Evolutionary conservation across 2,113 vertebrate genomes (phyloP).

Genomic region (Mohoua ochrocephala): DNA sequence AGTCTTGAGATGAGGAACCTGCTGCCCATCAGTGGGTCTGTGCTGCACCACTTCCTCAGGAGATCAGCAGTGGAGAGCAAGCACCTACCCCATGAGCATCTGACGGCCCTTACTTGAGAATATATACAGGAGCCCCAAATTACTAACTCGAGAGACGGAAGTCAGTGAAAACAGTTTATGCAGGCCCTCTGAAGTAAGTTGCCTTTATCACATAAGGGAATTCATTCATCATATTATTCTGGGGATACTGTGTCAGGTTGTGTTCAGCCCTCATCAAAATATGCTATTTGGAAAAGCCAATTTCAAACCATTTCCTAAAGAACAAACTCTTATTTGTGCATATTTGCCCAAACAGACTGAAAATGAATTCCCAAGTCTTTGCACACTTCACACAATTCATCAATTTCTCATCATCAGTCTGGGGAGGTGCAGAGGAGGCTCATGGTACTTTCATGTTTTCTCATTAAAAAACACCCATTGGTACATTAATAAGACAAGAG

Average conservation of each 20-base stretch:
- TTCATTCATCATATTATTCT: background rate
- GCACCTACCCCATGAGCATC: background rate
- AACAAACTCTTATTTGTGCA: background rate
- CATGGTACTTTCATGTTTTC: conserved; percentile 52
- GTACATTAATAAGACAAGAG: conserved; percentile 66
- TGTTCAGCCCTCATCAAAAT: background rate
- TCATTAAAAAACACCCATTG: conserved; percentile 62
- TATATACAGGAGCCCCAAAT: background rate
- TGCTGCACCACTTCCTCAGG: background rate
- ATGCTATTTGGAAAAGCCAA: background rate
- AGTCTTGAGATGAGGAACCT: background rate
- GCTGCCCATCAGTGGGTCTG: background rate
- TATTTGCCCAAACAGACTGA: background rate
- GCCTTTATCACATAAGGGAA: background rate
- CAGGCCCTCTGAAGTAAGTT: background rate
- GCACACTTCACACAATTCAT: conserved; percentile 29
- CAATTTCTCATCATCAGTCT: conserved; percentile 47
- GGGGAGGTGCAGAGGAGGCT: background rate
- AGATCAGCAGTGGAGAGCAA: background rate
- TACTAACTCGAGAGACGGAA: background rate
- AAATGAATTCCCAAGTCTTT: conserved; percentile 7
- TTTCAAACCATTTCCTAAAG: background rate
- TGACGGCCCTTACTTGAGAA: background rate
- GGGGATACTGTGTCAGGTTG: background rate
- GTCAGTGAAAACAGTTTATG: background rate